Evolutionary conservation across 2,797 vertebrate species (phyloP), one percentile per base, ranked within the genome.

Genomic region (Tamandua tetradactyla): DNA sequence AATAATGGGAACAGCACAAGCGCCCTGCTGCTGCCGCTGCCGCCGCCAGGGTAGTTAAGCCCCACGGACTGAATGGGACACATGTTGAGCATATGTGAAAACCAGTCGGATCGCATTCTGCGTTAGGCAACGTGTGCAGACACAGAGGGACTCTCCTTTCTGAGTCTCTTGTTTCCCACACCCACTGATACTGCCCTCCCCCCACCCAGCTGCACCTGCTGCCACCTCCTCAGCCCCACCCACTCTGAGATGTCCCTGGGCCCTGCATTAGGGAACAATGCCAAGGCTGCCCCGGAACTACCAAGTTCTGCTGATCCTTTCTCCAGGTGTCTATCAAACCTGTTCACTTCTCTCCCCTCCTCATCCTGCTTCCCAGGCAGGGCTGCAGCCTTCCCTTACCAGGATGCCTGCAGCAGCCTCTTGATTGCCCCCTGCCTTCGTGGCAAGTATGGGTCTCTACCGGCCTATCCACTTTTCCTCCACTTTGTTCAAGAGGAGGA

Each of bases 91-190:
- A 1, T 4, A 25, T 1, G 22, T 7, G 15, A 14, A 76, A 96
- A 93, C 95, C 57, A 59, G 96, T 95, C 49, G 7, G 95, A 87
- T 87, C 35, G 66, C 87, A 52, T 94, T 96, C 81, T 86, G n/a
- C 18, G 0, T 23, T 17, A 25, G 91, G 83, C 27, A 64, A 32
- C 12, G 0, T 30, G 40, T n/a, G 47, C 87, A 61, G 47, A 55
- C 27, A 1, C 76, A 52, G 30, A 89, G 91, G 80, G 47, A 66
- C 74, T 74, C 57, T 35, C 5, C 1, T 66, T n/a, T 57, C 40
- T 20, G 49, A 84, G 40, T 23, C 59, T 52, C 47, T 27, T 1
- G 40, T 10, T 95, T 91, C 89, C 80, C 93, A 94, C 90, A 87
- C 87, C 92, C 75, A n/a, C 86, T 22, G 49, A 76, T 49, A 71